Percentiles rank a stretch among this genome's conserved stretches.
phyloP scores from a whole-genome alignment of 1,140 invertebrate genomes.

The Belonocnema kinseyi region DNA sequence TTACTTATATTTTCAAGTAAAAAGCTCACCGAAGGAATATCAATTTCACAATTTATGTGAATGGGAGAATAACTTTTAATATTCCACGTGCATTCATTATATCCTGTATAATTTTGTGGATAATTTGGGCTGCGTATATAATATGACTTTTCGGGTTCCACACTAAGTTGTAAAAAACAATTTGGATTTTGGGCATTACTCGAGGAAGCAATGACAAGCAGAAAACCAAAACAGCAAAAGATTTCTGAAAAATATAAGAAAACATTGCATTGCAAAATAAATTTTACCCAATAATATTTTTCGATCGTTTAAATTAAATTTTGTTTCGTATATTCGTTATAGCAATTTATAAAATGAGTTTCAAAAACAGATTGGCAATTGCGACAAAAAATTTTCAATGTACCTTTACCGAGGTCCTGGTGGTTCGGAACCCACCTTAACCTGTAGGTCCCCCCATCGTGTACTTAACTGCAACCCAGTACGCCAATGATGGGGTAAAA shows the following conservation, averaged over 20 bases:
- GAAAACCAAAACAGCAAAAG: background rate
- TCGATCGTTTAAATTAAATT: too few relatives aligned
- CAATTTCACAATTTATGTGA: conserved; percentile 70
- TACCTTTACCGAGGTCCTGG: too few relatives aligned
- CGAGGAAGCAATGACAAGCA: conserved; percentile 2
- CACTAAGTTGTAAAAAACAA: conserved; percentile 57
- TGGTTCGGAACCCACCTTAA: too few relatives aligned
- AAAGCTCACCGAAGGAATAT: conserved; percentile 74
- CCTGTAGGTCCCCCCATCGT: too few relatives aligned
- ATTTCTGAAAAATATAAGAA: background rate
- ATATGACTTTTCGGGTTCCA: conserved; percentile 66
- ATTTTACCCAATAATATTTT: too few relatives aligned
- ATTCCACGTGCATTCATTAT: conserved; percentile 75
- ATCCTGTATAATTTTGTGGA: conserved; percentile 67
- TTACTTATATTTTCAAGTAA: background rate
- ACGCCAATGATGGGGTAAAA: too few relatives aligned
- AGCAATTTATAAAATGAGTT: too few relatives aligned
- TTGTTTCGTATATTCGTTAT: too few relatives aligned
- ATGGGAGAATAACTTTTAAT: conserved; percentile 72
- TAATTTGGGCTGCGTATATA: conserved; percentile 75
- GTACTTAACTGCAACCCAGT: too few relatives aligned
- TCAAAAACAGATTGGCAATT: too few relatives aligned
- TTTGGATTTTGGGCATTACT: conserved; percentile 18
- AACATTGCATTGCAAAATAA: too few relatives aligned
- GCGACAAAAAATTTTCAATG: too few relatives aligned